phyloP scores from a whole-genome alignment of 2,113 vertebrate genomes.

The Elgaria multicarinata region DNA sequence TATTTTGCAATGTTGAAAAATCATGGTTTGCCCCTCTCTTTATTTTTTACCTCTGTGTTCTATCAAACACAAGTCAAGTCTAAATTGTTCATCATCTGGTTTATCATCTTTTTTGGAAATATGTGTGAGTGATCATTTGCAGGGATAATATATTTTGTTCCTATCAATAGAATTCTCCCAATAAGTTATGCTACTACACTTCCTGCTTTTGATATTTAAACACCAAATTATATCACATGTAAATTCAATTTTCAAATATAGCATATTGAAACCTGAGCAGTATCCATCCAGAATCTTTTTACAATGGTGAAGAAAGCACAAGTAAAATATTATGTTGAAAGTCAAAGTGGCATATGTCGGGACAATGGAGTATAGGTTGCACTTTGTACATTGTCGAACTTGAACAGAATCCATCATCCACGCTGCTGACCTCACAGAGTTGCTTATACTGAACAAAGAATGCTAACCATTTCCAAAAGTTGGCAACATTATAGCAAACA shows the following conservation, averaged over 20 bases:
- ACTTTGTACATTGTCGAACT: too few species aligned
- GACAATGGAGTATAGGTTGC: too few species aligned
- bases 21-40: constrained; percentile 14
- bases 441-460: too few species aligned
- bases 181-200: neutral
- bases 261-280: neutral
- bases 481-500: too few species aligned
- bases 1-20: constrained; percentile 24
- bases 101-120: constrained; percentile 1
- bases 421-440: too few species aligned
- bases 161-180: neutral
- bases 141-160: too few species aligned
- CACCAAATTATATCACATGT: neutral
- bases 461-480: too few species aligned
- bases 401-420: too few species aligned
- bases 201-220: neutral
- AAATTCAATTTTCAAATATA: neutral
- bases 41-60: constrained; percentile 4
- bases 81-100: constrained; percentile 6
- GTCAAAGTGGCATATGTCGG: neutral
- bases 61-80: constrained; percentile 15
- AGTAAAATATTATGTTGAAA: neutral
- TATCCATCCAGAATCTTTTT: neutral
- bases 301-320: neutral
- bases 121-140: neutral